Evolutionary conservation across 2,888 invertebrate genomes (phyloP).

Genomic region (Lepidochitona cinerea): DNA sequence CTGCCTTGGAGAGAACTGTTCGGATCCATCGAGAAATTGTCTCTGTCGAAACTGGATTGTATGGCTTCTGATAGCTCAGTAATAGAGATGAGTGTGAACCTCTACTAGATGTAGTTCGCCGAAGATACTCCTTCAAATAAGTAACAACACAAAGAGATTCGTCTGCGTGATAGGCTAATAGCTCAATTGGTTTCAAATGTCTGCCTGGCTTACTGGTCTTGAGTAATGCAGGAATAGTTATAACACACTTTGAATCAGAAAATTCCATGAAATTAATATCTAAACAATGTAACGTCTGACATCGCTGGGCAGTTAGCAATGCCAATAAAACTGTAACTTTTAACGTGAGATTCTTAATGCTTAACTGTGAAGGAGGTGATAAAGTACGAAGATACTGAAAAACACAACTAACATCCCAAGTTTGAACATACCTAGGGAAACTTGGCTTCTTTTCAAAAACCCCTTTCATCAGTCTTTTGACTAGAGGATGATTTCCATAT

Average conservation of each 20-base stretch:
- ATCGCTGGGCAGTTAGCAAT: background rate
- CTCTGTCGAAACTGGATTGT: background rate
- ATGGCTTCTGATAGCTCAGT: background rate
- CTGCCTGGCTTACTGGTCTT: background rate
- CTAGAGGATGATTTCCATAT: background rate
- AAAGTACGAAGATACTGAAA: background rate
- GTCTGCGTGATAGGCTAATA: background rate
- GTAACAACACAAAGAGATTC: background rate
- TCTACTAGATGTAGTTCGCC: background rate
- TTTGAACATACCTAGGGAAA: background rate
- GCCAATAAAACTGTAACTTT: background rate
- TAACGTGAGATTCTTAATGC: background rate
- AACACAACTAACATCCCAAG: background rate
- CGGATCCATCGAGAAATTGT: background rate
- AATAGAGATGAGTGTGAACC: background rate
- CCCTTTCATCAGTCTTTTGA: background rate
- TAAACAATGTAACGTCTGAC: background rate
- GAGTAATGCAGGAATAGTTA: background rate
- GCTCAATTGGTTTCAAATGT: background rate
- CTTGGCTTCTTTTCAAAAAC: background rate
- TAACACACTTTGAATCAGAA: background rate
- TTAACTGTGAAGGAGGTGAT: background rate
- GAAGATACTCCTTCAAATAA: background rate
- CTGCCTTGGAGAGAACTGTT: background rate
- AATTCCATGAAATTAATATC: background rate